A percentile compares a stretch with the other conserved stretches of the same genome.
These are phyloP conservation scores for Corvus moneduloides DNA, from an alignment of 2,113 vertebrate genomes.

Conservation along the genomic window DNA sequence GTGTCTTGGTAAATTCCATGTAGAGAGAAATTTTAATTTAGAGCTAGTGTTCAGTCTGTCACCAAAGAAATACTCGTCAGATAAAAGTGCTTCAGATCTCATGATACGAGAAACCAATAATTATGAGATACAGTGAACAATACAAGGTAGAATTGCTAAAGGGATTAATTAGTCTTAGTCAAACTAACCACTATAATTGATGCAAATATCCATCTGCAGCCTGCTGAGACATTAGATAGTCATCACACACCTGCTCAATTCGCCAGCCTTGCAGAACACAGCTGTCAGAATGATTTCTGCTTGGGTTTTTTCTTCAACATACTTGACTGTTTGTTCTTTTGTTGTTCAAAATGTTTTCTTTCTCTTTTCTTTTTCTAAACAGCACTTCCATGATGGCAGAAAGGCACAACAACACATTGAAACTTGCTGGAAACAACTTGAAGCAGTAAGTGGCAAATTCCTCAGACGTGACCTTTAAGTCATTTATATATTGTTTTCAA, in stretches of 20 bases:
- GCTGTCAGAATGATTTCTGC: constrained; percentile 21
- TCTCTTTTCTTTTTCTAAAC: neutral
- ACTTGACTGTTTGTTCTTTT: constrained; percentile 5
- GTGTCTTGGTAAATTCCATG: neutral
- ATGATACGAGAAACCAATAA: constrained; percentile 13
- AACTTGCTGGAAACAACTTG: constrained; percentile 95
- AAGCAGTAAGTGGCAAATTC: constrained; percentile 80
- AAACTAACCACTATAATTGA: constrained; percentile 52
- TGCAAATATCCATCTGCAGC: constrained; percentile 62
- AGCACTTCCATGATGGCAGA: constrained; percentile 96
- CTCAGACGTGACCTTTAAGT: neutral
- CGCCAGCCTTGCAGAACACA: neutral
- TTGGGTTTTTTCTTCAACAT: neutral
- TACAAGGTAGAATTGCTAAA: constrained; percentile 60
- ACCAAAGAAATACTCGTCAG: constrained; percentile 2
- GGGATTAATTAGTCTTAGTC: constrained; percentile 57
- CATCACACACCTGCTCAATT: constrained; percentile 40
- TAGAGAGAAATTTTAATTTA: neutral
- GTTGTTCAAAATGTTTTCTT: neutral
- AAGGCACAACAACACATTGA: constrained; percentile 97
- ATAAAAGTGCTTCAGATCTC: constrained; percentile 4
- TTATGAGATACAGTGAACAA: constrained; percentile 49
- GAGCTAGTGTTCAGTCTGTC: neutral
- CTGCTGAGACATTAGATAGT: constrained; percentile 42
- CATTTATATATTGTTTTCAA: neutral